Conservation (phyloP, 1,140 invertebrate species). For the Oreohelix idahoensis region DNA sequence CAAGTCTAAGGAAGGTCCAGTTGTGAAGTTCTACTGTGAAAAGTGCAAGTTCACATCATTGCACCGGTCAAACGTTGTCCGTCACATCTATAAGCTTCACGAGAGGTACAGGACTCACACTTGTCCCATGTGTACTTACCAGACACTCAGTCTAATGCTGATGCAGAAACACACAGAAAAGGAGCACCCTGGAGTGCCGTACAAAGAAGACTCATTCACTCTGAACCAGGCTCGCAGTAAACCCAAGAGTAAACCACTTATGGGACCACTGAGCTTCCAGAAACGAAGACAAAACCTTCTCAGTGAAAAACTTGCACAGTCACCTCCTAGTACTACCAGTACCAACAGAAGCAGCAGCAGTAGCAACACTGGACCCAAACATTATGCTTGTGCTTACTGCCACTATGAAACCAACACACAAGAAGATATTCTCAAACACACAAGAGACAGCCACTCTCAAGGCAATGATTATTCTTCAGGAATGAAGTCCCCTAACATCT, state of each 20-base stretch:
- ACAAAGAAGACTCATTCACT: conserved; percentile 15
- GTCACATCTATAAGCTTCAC: conserved; percentile 50
- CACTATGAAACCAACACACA: conserved; percentile 50
- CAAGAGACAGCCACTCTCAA: conserved; percentile 39
- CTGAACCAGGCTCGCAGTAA: neutral
- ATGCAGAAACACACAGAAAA: conserved; percentile 45
- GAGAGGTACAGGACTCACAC: conserved; percentile 49
- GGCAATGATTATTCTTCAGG: conserved; percentile 13
- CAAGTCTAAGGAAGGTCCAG: conserved; percentile 38
- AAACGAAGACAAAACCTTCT: conserved; percentile 13
- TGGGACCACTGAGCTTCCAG: conserved; percentile 36
- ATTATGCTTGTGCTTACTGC: conserved; percentile 52
- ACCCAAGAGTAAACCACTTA: neutral
- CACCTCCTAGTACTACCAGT: neutral
- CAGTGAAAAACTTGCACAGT: neutral
- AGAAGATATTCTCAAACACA: conserved; percentile 47
- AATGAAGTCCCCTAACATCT: neutral
- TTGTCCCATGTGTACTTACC: conserved; percentile 48
- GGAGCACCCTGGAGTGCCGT: conserved; percentile 38
- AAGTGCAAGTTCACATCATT: conserved; percentile 51
- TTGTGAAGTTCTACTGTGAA: conserved; percentile 49
- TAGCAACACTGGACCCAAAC: conserved; percentile 32
- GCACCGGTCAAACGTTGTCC: conserved; percentile 48
- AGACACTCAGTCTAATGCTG: conserved; percentile 46
- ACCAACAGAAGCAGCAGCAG: neutral